These are phyloP conservation scores for Melanotaenia parkinsoni DNA, from an alignment of 2,797 vertebrate species.

Conservation along the genomic window DNA sequence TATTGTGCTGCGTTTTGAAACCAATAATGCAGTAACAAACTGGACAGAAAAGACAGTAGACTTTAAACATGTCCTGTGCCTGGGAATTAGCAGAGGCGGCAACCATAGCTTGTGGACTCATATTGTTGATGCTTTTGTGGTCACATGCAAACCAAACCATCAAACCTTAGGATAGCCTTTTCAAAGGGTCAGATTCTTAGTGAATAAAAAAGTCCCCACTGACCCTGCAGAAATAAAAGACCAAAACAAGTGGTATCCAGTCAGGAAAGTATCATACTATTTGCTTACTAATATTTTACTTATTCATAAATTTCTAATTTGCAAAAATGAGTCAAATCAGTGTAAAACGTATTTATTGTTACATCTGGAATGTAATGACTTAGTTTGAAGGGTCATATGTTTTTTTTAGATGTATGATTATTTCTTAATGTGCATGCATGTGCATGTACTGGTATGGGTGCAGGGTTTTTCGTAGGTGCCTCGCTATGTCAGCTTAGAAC, in stretches of 20 bases:
- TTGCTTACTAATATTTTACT: slow-evolving; percentile 16
- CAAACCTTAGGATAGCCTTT: slow-evolving; percentile 66
- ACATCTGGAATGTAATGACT: background rate
- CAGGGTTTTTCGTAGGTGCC: slow-evolving; percentile 24
- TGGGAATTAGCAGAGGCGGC: slow-evolving; percentile 44
- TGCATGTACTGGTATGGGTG: background rate
- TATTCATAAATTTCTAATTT: background rate
- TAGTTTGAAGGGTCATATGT: slow-evolving; percentile 6
- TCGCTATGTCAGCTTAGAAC: slow-evolving; percentile 58
- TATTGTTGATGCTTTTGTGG: slow-evolving; percentile 76
- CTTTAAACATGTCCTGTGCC: slow-evolving; percentile 49
- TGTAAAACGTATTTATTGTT: background rate
- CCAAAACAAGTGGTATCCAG: slow-evolving; percentile 52
- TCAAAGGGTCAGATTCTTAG: slow-evolving; percentile 50
- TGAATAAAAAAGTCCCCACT: slow-evolving; percentile 61
- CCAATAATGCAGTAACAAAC: slow-evolving; percentile 48
- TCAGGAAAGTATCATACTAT: slow-evolving; percentile 15
- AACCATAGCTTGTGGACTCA: slow-evolving; percentile 45
- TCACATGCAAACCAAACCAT: slow-evolving; percentile 69
- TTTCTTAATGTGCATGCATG: slow-evolving; percentile 21
- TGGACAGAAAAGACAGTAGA: slow-evolving; percentile 28
- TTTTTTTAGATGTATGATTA: slow-evolving; percentile 30
- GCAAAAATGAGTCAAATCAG: background rate
- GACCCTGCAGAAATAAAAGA: slow-evolving; percentile 64
- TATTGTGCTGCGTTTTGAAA: slow-evolving; percentile 46